Evolutionary conservation across 1,140 invertebrate genomes (phyloP), one percentile per base, ranked within the genome.

Genomic region (Lineus longissimus): DNA sequence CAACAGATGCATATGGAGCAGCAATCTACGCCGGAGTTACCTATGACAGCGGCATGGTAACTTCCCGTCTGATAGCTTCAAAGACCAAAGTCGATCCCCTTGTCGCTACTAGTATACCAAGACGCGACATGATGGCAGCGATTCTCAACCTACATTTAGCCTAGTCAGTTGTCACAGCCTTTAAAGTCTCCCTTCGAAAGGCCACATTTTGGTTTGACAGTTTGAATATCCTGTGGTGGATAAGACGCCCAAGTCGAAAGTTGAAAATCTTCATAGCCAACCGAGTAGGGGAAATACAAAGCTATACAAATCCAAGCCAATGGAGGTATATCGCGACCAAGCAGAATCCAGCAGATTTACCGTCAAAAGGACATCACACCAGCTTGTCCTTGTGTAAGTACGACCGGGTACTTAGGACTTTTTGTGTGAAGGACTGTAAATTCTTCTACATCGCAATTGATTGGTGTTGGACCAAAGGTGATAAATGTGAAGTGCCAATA

Each of bases 201-300:
- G n/a, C 11, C 1, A 2, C 11, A 6, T 41, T 59, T 11, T 75
- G 67, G 59, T 69, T 72, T 2, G 81, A 84, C 70, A 83, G 80
- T 0, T 72, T 62, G 4, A 73, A 81, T 17, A 72, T 73, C 1
- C 59, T 83, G 15, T 40, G 68, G 2, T 83, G 81, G 79, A 67
- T 83, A 1, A 59, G 65, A 30, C 64, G 45, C 15, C 25, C 67
- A 19, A 67, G 74, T 6, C 55, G 62, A n/a, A 55, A 60, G 30
- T 70, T 74, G 63, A 76, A 82, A 69, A 71, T 68, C 0, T 83
- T 76, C 69, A 77, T 83, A 0, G 71, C 62, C 0, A 80, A 84
- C 66, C 56, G 79, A 55, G 75, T 81, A 0, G 61, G 62, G 41
- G 57, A 76, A 67, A 80, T 83, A 55, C 71, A 73, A 33, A 17